Evolutionary conservation across 2,888 invertebrate genomes (phyloP).

Genomic region (Parascotia fuliginaria): DNA sequence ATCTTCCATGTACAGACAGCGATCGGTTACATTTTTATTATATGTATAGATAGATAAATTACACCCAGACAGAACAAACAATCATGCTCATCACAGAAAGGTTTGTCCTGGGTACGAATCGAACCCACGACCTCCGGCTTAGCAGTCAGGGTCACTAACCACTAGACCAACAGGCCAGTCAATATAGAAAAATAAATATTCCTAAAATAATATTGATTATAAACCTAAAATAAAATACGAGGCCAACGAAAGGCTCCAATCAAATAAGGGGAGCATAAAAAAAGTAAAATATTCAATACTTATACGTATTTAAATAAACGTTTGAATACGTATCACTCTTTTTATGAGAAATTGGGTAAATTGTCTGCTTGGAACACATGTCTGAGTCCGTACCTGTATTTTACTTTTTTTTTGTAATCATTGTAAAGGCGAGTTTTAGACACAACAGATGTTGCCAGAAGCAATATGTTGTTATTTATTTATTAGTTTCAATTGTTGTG

Average conservation of each 20-base stretch:
- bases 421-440: constrained; percentile 9
- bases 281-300: constrained; percentile 32
- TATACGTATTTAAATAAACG: constrained; percentile 27
- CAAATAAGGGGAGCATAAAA: constrained; percentile 30
- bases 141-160: too few species aligned
- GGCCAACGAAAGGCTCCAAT: constrained; percentile 23
- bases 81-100: too few species aligned
- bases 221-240: constrained; percentile 3
- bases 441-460: constrained; percentile 16
- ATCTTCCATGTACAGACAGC: too few species aligned
- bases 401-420: constrained; percentile 12
- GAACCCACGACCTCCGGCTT: too few species aligned
- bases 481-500: not conserved
- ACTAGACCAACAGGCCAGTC: too few species aligned
- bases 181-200: constrained; percentile 4
- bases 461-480: constrained; percentile 12
- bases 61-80: too few species aligned
- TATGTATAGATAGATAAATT: too few species aligned
- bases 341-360: constrained; percentile 15
- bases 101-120: too few species aligned
- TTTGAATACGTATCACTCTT: constrained; percentile 8
- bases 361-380: constrained; percentile 4
- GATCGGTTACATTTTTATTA: too few species aligned
- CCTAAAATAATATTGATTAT: constrained; percentile 5
- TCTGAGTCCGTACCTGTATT: constrained; percentile 9